Base-by-base conservation (phyloP, 2,888 invertebrate species). In the Chrysolina americana region DNA sequence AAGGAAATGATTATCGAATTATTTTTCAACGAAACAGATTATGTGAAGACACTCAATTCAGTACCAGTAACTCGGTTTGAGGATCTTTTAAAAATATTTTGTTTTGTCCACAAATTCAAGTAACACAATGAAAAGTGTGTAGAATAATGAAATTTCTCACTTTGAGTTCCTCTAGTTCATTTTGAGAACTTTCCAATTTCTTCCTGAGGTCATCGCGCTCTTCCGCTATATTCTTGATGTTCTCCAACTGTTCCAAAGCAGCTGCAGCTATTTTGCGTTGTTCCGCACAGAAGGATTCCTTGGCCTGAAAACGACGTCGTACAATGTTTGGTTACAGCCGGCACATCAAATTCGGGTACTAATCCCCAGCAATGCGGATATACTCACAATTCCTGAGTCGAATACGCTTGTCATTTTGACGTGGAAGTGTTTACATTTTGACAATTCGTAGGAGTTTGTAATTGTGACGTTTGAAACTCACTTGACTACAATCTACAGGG, bases 201-300 rank as follows among this genome's bases (percentile, higher is more conserved):
- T 79, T 79, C 65, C 80, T 79, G 19, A 86, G 76, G 28, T 80
- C 78, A 74, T 86, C 85, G 8, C 85, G 79, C 79, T 86, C 87
- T 56, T 82, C 78, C 13, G 80, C 81, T n/a, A 85, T 82, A 53
- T 76, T 79, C 76, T 84, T 80, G 50, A 85, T 84, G 65, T 79
- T 82, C 75, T 87, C 87, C 65, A 87, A 78, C 74, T 87, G 82
- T 74, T 85, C 83, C 62, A 87, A 80, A 2, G 87, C 86, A 62
- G 77, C 81, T 21, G 78, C 72, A 28, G 83, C 80, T 66, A 81
- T 78, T 68, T 80, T 81, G 21, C 79, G 79, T 78, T 86, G 85
- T 72, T 84, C 82, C n/a, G 81, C 79, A 68, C 83, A 81, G 75
- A 84, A 85, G 3, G 81, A 81, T 76, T 84, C 81, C 77, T 82